Percentiles rank a stretch among this genome's conserved stretches.
Conservation (phyloP, 2,113 vertebrate genomes). For the Octodon degus region DNA sequence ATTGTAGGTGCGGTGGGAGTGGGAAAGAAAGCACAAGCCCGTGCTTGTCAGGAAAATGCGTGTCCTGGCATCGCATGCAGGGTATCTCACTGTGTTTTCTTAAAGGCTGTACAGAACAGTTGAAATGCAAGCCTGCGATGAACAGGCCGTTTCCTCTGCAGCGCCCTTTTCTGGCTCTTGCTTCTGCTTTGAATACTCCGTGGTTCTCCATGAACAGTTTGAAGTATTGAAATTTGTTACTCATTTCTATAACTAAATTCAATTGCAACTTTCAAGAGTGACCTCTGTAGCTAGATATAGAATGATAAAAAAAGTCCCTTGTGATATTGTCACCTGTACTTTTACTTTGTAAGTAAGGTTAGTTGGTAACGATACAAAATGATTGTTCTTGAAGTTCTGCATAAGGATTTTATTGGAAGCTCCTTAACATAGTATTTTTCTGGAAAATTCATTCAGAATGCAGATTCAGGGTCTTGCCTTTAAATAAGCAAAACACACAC, state of each 20-base stretch:
- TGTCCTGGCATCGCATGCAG: background rate
- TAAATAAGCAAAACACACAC: background rate
- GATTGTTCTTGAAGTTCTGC: background rate
- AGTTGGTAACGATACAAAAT: slow-evolving; percentile 2
- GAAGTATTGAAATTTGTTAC: slow-evolving; percentile 21
- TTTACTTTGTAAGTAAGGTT: slow-evolving; percentile 49
- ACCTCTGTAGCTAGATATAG: background rate
- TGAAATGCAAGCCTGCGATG: background rate
- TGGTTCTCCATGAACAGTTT: background rate
- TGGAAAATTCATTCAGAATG: background rate
- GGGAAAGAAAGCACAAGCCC: fast-evolving
- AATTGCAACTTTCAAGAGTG: slow-evolving; percentile 54
- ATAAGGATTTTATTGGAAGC: background rate
- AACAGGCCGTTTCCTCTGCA: background rate
- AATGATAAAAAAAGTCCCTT: slow-evolving; percentile 3
- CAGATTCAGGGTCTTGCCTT: background rate
- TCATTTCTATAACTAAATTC: background rate
- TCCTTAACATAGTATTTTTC: background rate
- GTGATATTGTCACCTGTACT: background rate
- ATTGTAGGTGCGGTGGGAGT: no score
- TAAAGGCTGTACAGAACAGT: background rate
- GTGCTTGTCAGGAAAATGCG: background rate
- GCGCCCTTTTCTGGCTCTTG: background rate
- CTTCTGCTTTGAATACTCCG: background rate
- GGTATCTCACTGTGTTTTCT: background rate